A percentile compares a stretch with the other conserved stretches of the same genome.
Evolutionary conservation across 1,140 invertebrate genomes (phyloP).

Genomic region (Marisa cornuarietis): DNA sequence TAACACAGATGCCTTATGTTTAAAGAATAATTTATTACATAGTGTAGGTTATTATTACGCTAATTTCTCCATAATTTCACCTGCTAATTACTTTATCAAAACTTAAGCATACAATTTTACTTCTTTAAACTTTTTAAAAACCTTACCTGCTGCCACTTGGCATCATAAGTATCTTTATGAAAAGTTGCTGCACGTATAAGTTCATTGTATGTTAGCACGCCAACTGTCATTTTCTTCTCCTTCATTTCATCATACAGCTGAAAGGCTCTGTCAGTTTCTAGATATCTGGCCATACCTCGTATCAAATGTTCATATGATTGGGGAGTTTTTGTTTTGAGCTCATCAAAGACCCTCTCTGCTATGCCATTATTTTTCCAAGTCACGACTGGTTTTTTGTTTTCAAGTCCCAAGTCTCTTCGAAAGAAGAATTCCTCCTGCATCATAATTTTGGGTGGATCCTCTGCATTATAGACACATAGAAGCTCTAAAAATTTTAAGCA

Average conservation of each 20-base stretch:
- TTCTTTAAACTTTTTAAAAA: too few species aligned
- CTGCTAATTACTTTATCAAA: too few species aligned
- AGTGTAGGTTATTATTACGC: too few species aligned
- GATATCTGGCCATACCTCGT: conserved; percentile 20
- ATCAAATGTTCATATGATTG: conserved; percentile 4
- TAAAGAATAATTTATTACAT: too few species aligned
- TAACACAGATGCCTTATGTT: too few species aligned
- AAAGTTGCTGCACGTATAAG: conserved; percentile 12
- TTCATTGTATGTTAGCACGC: conserved; percentile 15
- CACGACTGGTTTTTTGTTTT: neutral
- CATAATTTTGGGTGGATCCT: conserved; percentile 2
- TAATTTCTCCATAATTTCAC: too few species aligned
- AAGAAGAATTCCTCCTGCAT: conserved; percentile 18
- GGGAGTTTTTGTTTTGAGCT: conserved; percentile 3
- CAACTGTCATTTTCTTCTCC: conserved; percentile 19
- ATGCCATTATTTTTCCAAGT: conserved; percentile 17
- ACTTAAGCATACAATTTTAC: too few species aligned
- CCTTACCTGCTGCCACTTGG: conserved; percentile 17
- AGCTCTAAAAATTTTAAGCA: conserved; percentile 12
- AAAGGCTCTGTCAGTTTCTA: conserved; percentile 16
- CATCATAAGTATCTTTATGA: conserved; percentile 14
- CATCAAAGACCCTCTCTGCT: conserved; percentile 18
- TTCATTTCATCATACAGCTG: conserved; percentile 17
- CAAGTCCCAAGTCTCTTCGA: neutral
- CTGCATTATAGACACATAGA: conserved; percentile 15